These are phyloP conservation scores for Upupa epops DNA, from an alignment of 2,113 vertebrate species.

Conservation along the genomic window DNA sequence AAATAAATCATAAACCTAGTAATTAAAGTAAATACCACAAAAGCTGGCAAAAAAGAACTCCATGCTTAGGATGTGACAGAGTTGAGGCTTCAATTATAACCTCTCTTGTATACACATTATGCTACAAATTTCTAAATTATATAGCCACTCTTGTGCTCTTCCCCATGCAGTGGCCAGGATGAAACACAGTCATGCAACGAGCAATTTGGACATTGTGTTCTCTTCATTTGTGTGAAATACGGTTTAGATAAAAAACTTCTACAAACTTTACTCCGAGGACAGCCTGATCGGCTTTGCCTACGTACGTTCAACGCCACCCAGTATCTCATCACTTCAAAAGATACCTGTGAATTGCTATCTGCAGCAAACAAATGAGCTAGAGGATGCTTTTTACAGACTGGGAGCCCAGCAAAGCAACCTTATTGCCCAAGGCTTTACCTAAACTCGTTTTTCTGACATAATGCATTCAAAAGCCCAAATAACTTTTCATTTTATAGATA, in stretches of 20 bases:
- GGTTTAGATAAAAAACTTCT: background rate
- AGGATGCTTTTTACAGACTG: background rate
- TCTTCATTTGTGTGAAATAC: background rate
- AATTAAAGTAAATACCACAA: background rate
- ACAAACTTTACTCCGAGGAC: background rate
- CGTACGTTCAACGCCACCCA: background rate
- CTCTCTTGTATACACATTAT: background rate
- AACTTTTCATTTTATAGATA: background rate
- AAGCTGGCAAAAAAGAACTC: background rate
- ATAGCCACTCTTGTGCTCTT: background rate
- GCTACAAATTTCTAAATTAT: background rate
- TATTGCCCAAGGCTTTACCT: background rate
- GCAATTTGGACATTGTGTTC: background rate
- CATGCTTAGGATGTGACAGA: background rate
- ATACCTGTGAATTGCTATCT: background rate
- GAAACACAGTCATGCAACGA: background rate
- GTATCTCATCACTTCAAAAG: background rate
- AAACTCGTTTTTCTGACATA: background rate
- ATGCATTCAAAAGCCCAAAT: background rate
- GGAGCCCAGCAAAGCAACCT: background rate
- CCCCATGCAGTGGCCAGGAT: background rate
- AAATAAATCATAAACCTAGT: background rate
- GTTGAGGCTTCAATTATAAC: background rate
- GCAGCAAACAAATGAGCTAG: background rate
- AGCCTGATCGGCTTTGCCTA: background rate